Evolutionary conservation across 2,888 invertebrate species (phyloP).

Genomic region (Mantis religiosa): DNA sequence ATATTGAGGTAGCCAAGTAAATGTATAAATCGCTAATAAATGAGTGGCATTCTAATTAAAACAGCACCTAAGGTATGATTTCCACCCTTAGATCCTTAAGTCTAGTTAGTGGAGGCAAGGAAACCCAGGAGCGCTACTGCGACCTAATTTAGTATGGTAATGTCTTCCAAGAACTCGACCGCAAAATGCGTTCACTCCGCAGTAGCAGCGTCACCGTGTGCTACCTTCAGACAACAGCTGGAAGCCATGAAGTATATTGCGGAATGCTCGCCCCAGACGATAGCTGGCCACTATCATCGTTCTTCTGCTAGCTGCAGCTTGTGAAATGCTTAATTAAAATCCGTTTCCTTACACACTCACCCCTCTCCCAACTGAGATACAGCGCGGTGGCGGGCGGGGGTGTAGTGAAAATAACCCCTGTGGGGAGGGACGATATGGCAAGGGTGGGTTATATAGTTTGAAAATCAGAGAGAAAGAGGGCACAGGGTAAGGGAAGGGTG

Average conservation of each 20-base stretch:
- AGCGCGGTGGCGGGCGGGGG: not conserved
- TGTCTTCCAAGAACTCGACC: constrained; percentile 43
- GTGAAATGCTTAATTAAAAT: constrained; percentile 34
- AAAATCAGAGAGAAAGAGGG: not conserved
- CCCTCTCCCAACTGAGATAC: not conserved
- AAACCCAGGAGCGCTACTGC: not conserved
- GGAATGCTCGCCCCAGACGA: not conserved
- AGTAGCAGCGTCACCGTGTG: not conserved
- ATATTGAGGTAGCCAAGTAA: not conserved
- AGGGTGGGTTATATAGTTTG: not conserved
- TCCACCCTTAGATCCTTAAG: not conserved
- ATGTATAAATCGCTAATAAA: not conserved
- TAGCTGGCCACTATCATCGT: constrained; percentile 15
- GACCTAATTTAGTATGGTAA: constrained; percentile 48
- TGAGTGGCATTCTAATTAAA: not conserved
- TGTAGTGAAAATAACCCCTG: constrained; percentile 5
- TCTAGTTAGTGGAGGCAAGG: not conserved
- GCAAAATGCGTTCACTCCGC: constrained; percentile 8
- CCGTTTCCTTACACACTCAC: constrained; percentile 8
- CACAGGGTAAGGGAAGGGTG: not conserved
- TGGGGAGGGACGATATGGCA: not conserved
- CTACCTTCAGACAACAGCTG: constrained; percentile 21
- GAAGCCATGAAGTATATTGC: constrained; percentile 17
- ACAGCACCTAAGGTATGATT: not conserved
- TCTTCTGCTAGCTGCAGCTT: constrained; percentile 20